phyloP scores from a whole-genome alignment of 2,113 vertebrate species.

The Gobio gobio region DNA sequence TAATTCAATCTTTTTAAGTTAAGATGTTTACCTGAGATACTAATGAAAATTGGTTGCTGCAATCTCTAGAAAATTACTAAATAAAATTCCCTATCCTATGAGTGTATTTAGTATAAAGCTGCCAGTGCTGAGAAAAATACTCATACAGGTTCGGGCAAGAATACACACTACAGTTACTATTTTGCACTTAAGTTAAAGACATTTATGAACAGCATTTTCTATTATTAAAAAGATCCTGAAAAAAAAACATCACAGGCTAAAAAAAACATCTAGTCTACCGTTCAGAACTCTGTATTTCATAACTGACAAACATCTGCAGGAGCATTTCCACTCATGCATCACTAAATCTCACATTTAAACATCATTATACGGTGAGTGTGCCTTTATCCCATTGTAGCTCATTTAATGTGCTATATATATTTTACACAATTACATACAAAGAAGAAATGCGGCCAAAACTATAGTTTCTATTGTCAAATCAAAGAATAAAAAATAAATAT shows the following conservation, averaged over 20 bases:
- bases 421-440: not conserved
- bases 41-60: not conserved
- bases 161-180: too few species aligned
- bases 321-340: too few species aligned
- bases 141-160: too few species aligned
- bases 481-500: not conserved
- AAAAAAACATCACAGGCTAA: too few species aligned
- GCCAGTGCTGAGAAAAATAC: not conserved
- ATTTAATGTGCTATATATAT: too few species aligned
- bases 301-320: too few species aligned
- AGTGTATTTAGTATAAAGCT: not conserved
- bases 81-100: not conserved
- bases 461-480: not conserved
- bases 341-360: too few species aligned
- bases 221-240: too few species aligned
- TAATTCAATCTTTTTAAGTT: not conserved
- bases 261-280: too few species aligned
- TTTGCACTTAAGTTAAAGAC: too few species aligned
- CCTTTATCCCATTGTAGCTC: not conserved
- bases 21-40: constrained; percentile 4
- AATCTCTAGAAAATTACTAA: not conserved
- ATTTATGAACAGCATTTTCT: too few species aligned
- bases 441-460: not conserved
- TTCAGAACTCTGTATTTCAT: too few species aligned
- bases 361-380: not conserved